These are phyloP conservation scores for Adrianichthys oophorus DNA, from an alignment of 2,797 vertebrate species.

Conservation along the genomic window DNA sequence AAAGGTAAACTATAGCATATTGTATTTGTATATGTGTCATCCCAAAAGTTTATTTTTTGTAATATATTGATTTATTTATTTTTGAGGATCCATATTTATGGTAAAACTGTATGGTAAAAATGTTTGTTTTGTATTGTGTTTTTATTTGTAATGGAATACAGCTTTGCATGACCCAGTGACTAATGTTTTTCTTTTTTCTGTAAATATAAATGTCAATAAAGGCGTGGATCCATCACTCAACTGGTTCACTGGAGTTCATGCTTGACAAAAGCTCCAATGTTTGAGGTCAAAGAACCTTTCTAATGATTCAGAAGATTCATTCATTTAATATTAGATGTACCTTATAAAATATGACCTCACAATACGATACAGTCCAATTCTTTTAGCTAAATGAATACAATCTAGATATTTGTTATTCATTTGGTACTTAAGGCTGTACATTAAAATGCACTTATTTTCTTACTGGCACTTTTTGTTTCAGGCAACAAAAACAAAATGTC, in stretches of 20 bases:
- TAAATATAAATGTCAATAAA: constrained; percentile 86
- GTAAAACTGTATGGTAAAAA: constrained; percentile 55
- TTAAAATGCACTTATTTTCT: too few species aligned
- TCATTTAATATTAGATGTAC: too few species aligned
- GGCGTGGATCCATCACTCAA: constrained; percentile 82
- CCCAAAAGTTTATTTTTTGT: constrained; percentile 80
- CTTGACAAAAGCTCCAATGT: background rate
- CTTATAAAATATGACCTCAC: too few species aligned
- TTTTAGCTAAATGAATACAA: too few species aligned
- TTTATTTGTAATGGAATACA: constrained; percentile 76
- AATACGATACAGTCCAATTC: too few species aligned
- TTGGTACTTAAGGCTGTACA: too few species aligned
- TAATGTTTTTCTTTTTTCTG: constrained; percentile 74
- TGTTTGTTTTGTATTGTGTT: constrained; percentile 79
- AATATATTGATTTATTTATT: constrained; percentile 67
- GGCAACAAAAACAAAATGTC: too few species aligned
- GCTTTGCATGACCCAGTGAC: constrained; percentile 88
- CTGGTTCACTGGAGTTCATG: constrained; percentile 58
- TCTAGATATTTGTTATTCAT: too few species aligned
- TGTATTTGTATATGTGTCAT: constrained; percentile 72
- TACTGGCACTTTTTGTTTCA: too few species aligned
- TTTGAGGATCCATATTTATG: constrained; percentile 69
- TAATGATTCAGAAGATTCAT: background rate
- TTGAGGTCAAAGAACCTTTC: too few species aligned
- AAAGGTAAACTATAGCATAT: constrained; percentile 66